Evolutionary conservation across 1,140 invertebrate genomes (phyloP).

Genomic region (Meloidogyne exigua): DNA sequence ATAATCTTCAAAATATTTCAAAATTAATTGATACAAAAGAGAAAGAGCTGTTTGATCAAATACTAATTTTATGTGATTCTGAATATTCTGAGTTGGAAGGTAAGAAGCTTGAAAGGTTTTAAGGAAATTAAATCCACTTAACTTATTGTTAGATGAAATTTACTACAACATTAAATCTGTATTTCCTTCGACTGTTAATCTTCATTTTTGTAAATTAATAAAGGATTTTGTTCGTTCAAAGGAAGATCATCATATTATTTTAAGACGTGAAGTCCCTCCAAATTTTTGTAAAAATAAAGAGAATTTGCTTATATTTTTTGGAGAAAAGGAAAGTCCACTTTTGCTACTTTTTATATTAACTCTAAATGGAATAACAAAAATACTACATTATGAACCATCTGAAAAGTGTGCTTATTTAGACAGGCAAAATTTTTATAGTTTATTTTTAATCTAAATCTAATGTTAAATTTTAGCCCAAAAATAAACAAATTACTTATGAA

Average conservation of each 20-base stretch:
- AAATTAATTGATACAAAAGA: neutral
- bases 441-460: neutral
- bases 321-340: conserved; percentile 41
- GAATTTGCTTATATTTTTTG: conserved; percentile 41
- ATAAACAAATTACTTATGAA: conserved; percentile 34
- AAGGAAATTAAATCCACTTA: too few species aligned
- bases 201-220: neutral
- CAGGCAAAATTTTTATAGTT: neutral
- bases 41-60: conserved; percentile 14
- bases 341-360: conserved; percentile 36
- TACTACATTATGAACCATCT: conserved; percentile 12
- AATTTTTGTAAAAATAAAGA: conserved; percentile 16
- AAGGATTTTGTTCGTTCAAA: neutral
- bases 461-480: conserved; percentile 35
- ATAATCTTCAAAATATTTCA: conserved; percentile 23
- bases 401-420: conserved; percentile 20
- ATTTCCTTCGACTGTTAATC: neutral
- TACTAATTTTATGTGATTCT: conserved; percentile 42
- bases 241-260: neutral
- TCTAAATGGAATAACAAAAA: conserved; percentile 11
- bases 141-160: neutral
- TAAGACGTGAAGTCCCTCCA: neutral
- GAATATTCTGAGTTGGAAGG: conserved; percentile 33
- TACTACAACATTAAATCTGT: neutral
- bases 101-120: too few species aligned